These are phyloP conservation scores for Pachymerium ferrugineum DNA, from an alignment of 2,888 invertebrate genomes.

Conservation along the genomic window DNA sequence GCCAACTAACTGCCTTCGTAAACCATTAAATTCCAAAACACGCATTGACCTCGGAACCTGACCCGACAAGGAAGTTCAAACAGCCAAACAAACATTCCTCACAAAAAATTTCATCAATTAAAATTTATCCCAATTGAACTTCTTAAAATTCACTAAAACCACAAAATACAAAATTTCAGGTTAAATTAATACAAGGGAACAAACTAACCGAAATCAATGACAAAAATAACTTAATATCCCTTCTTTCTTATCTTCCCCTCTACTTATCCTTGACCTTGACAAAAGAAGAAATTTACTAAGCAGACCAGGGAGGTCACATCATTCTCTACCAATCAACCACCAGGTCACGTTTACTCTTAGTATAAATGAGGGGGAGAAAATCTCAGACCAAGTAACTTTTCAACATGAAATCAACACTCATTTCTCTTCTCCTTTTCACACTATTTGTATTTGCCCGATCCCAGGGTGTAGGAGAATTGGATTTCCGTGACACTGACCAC, in stretches of 20 bases:
- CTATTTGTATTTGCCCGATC: background rate
- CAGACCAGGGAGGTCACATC: background rate
- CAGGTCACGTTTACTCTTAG: background rate
- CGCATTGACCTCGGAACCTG: background rate
- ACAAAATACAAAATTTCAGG: background rate
- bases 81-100: background rate
- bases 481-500: background rate
- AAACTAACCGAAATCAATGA: background rate
- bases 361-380: background rate
- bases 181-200: background rate
- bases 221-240: background rate
- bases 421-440: background rate
- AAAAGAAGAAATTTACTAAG: background rate
- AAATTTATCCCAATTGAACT: background rate
- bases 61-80: background rate
- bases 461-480: background rate
- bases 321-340: background rate
- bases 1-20: background rate
- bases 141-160: background rate
- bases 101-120: background rate
- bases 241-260: no score
- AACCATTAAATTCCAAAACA: background rate
- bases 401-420: background rate
- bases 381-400: background rate
- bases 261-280: background rate